phyloP scores from a whole-genome alignment of 2,888 invertebrate species.

The Nomada fabriciana region DNA sequence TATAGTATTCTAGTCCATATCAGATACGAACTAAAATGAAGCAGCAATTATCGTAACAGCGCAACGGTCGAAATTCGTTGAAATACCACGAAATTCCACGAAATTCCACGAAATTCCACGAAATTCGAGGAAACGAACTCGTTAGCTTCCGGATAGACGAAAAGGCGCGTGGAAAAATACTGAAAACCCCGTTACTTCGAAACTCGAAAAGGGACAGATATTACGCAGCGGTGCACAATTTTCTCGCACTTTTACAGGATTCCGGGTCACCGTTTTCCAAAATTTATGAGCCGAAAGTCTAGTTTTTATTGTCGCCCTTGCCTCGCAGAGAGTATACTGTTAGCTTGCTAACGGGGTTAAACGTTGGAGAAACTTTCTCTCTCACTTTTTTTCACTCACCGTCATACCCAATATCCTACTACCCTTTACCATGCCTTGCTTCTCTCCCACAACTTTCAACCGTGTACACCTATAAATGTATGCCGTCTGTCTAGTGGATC shows the following conservation, averaged over 20 bases:
- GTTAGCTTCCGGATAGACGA: neutral
- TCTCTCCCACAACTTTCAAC: no score
- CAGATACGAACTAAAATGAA: neutral
- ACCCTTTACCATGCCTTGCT: neutral
- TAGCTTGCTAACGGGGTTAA: slow-evolving; percentile 64
- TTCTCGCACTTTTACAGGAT: slow-evolving; percentile 35
- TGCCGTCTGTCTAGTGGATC: no score
- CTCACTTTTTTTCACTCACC: neutral
- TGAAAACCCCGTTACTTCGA: slow-evolving; percentile 8
- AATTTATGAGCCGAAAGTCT: slow-evolving; percentile 64
- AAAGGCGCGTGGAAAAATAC: neutral
- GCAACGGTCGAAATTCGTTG: no score
- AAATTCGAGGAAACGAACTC: neutral
- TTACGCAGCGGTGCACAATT: slow-evolving; percentile 31
- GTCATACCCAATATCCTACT: neutral
- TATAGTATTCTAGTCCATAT: no score
- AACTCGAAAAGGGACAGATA: slow-evolving; percentile 3
- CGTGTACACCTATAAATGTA: no score
- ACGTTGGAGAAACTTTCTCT: slow-evolving; percentile 26
- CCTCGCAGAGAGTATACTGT: slow-evolving; percentile 54
- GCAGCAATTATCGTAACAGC: neutral
- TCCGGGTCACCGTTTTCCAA: slow-evolving; percentile 57
- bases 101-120: no score
- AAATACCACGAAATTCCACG: no score
- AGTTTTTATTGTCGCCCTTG: slow-evolving; percentile 69